Evolutionary conservation across 1,140 invertebrate species (phyloP).

Genomic region (Kradibia gibbosae): DNA sequence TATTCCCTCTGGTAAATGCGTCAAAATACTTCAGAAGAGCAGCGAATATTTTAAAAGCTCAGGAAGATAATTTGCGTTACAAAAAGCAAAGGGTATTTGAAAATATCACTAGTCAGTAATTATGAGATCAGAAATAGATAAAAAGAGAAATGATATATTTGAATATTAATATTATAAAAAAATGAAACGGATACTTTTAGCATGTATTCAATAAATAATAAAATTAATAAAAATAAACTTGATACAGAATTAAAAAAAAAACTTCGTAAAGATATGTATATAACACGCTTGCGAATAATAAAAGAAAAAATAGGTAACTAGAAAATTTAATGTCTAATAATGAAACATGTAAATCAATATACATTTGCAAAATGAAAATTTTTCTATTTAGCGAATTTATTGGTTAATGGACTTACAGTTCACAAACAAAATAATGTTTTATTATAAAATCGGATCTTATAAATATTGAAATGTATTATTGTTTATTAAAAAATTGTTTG

Average conservation of each 20-base stretch:
- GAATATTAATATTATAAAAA: constrained; percentile 20
- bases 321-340: constrained; percentile 45
- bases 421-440: constrained; percentile 6
- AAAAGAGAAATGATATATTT: neutral
- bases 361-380: constrained; percentile 48
- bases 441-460: neutral
- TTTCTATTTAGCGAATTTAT: constrained; percentile 51
- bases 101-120: neutral
- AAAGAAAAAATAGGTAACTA: constrained; percentile 23
- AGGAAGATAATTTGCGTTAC: constrained; percentile 19
- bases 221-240: constrained; percentile 1
- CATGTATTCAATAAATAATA: neutral
- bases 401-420: constrained; percentile 24
- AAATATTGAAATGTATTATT: neutral
- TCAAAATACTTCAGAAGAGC: neutral
- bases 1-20: constrained; percentile 40
- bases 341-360: constrained; percentile 32
- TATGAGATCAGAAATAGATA: neutral
- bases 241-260: constrained; percentile 42
- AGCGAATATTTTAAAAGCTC: constrained; percentile 5
- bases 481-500: neutral
- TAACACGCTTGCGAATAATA: constrained; percentile 38
- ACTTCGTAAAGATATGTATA: constrained; percentile 46
- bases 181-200: neutral
- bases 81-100: constrained; percentile 33